Evolutionary conservation across 2,797 vertebrate genomes (phyloP), one percentile per base, ranked within the genome.

Genomic region (Anableps anableps): DNA sequence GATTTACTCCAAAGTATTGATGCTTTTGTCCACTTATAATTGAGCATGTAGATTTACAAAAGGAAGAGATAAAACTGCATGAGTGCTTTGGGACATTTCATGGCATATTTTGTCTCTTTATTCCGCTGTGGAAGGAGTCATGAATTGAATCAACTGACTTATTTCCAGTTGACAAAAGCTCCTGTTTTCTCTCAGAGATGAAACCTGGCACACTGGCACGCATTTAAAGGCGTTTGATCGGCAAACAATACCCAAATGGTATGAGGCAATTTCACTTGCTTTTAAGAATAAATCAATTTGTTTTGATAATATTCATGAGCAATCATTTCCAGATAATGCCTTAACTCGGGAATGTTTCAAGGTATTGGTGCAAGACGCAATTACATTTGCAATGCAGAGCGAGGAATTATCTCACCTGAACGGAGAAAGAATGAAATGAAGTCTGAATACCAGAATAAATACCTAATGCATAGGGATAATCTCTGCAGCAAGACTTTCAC

Each of bases 241-340:
- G 47, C 70, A 75, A 75, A 80, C 64, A 71, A 68, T 47, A 26
- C 47, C 62, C 26, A 9, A n/a, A 68, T 14, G 9, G 21, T 55
- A 34, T 51, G 31, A 60, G 68, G 71, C 48, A 31, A 71, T 78
- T 84, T 80, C 0, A 23, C 76, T 64, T 47, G 68, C 78, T 78
- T 78, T 43, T 50, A 71, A 38, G 43, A n/a, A 53, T n/a, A 48
- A 60, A 83, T 84, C 70, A 60, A 76, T 82, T 82, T 75, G 7
- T 74, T 83, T 80, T 66, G 58, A 34, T 58, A 83, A 85, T 80
- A 87, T 81, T 89, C 80, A 89, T 77, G 74, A 83, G 77, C 79
- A 79, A 53, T 50, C 64, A 34, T 26, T 75, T 83, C 58, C 64
- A 29, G 23, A 77, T 84, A 60, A 76, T 72, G 64, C 60, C 55